phyloP scores from a whole-genome alignment of 2,888 invertebrate species.

The Drosophila niveifrons region DNA sequence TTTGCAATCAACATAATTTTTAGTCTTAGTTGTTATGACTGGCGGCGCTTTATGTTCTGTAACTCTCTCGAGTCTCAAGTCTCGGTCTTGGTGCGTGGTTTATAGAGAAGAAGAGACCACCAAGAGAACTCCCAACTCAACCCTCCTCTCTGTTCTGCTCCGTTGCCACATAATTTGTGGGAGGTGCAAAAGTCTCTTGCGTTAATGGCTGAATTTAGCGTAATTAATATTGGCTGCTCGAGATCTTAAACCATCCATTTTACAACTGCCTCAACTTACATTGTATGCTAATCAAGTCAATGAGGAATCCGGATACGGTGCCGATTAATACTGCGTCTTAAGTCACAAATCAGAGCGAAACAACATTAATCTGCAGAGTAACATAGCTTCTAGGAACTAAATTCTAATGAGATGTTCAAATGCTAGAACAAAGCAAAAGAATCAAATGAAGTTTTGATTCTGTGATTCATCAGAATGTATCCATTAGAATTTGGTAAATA shows the following conservation, averaged over 20 bases:
- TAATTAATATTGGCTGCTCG: conserved; percentile 65
- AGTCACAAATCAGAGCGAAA: neutral
- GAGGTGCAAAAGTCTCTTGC: conserved; percentile 78
- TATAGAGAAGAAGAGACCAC: conserved; percentile 15
- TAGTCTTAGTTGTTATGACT: conserved; percentile 67
- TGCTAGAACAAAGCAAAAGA: no score
- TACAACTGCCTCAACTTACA: conserved; percentile 30
- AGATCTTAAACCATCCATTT: conserved; percentile 23
- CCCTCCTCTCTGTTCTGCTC: conserved; percentile 63
- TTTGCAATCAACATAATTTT: conserved; percentile 81
- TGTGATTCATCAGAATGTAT: no score
- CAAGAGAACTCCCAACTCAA: conserved; percentile 1
- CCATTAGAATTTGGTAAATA: no score
- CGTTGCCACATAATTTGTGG: conserved; percentile 72
- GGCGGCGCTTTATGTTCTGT: conserved; percentile 58
- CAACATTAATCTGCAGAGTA: no score
- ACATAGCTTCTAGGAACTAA: no score
- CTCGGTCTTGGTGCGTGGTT: conserved; percentile 51
- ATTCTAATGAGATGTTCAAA: no score
- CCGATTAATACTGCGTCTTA: neutral
- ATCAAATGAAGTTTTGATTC: no score
- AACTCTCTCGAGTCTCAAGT: conserved; percentile 8
- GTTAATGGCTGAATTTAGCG: conserved; percentile 77
- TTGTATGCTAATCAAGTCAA: conserved; percentile 65
- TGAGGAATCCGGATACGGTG: no score